Evolutionary conservation across 92 coral and sea anemone species (phyloP), one percentile per base, ranked within the genome.

Genomic region (Phenganax stokvisi): DNA sequence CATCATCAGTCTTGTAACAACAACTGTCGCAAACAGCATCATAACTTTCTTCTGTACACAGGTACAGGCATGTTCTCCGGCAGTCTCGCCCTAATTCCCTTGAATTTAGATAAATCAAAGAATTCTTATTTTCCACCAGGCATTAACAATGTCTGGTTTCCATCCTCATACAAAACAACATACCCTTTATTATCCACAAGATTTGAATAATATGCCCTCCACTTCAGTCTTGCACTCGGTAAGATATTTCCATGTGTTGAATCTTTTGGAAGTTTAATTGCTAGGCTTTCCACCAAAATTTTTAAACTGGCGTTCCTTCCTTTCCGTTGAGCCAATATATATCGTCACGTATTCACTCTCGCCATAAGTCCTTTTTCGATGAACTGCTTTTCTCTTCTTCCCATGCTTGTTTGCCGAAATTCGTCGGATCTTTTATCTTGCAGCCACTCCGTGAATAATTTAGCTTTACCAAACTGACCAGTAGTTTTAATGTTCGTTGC

Each of bases 81-180:
- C 57, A 77, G 13, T 77, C 82, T 10, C 82, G 82, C 7, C 82
- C 74, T 65, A 77, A 57, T 44, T 77, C 82, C 76, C 29, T 77
- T 77, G 73, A 57, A 77, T 12, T 65, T 56, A 57, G 73, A 15
- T 3, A 57, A 57, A 25, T 7, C 15, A 25, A 57, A 56, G 47
- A 28, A 57, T 6, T 57, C 25, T 11, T 77, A 0, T 77, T 57
- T 77, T 60, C 61, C 66, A 16, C 73, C 82, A 1, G 76, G 44
- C 74, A 57, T n/a, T 8, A 55, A 7, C 16, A 77, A 60, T 6
- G 82, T 73, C 28, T n/a, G 82, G 51, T 77, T 77, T 0, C 82
- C 82, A 57, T 77, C 82, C 57, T 77, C 82, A 55, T 59, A 77
- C 15, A 77, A 29, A 77, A 77, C 71, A 47, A 77, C 15, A 77